Base-by-base conservation (phyloP, 2,888 invertebrate genomes). In the Lasioglossum morio region DNA sequence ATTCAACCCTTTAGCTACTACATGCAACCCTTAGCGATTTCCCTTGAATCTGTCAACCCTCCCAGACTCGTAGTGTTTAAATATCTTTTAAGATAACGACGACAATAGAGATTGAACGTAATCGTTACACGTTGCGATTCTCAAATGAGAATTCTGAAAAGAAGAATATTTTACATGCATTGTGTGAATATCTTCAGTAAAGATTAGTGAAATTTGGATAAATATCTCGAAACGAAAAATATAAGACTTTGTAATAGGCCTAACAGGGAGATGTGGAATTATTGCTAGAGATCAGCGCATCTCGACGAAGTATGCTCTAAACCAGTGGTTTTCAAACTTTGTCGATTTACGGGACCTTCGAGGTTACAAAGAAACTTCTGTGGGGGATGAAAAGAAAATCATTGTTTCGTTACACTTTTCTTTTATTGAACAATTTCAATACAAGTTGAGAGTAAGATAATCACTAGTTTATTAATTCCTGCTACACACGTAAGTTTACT, bases 261-360 rank as follows among this genome's bases (percentile, higher is more conserved):
- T 63, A 63, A 34, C 2, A 63, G 63, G 8, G 63, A 63, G 19
- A 63, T 30, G 7, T 27, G 14, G 27, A 63, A 30, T 63, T 60
- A 14, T 16, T 27, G 4, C 0, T 14, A 16, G 27, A 16, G 63
- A 63, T 63, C 30, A 57, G n/a, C 57, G 57, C n/a, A 57, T 57
- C 30, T 63, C 63, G 30, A 63, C 63, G 30, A 63, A 30, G 30
- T 16, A 63, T 30, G 30, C 7, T 63, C 30, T 19, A 63, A 30
- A 63, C 30, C 63, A 63, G 63, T 63, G 63, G 63, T 63, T 63
- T 63, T 63, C 30, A 63, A 30, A 30, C 30, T 30, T 63, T 63
- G 30, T 34, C 63, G 63, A 63, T 63, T 57, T 27, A 57, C 63
- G 30, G 19, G 30, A 63, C 8, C 19, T 19, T 19, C 8, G 16